Evolutionary conservation across 2,797 vertebrate species (phyloP), one percentile per base, ranked within the genome.

Genomic region (Ctenopoma multispine): DNA sequence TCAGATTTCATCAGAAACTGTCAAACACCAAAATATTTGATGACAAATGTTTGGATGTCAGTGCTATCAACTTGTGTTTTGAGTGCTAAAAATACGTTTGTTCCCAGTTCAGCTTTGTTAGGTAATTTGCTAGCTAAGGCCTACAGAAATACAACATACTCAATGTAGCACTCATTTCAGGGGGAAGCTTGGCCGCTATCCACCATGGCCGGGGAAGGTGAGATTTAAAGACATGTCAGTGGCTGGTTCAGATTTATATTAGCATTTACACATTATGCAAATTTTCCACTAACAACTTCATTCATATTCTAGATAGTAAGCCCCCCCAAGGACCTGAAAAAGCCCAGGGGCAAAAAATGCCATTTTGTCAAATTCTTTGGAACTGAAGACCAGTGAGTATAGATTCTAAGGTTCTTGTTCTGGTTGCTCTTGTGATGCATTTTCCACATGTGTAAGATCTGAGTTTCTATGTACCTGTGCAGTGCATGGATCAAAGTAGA

Each of bases 401-500:
- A 1, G 11, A 6, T 1, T 1, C 4, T 1, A 7, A 17, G 9
- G 5, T 3, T 23, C 24, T 15, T 41, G 43, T 21, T 54, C 23
- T 43, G 12, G 44, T 5, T 1, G 15, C 15, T 18, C 0, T 20
- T 1, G 10, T 27, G 11, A 6, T 49, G 11, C 27, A 17, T 40
- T 29, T 7, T 24, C 3, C 12, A 17, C 3, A 44, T 53, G 38
- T 69, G 3, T 34, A 46, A 73, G 9, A 57, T 27, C 7, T 66
- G 43, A 65, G 7, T 81, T 8, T 77, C 2, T 86, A 47, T 79
- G 49, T 86, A 11, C 18, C 27, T 76, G 70, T 75, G 7, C 80
- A 99, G 98, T 89, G 98, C 98, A 67, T 99, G 98, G 98, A 99
- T 99, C 89, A 99, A 99, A 93, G 96, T 99, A 60, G 98, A 99